Percentiles rank a stretch among this genome's conserved stretches.
phyloP scores from a whole-genome alignment of 2,797 vertebrate species.

The Bovichtus variegatus region DNA sequence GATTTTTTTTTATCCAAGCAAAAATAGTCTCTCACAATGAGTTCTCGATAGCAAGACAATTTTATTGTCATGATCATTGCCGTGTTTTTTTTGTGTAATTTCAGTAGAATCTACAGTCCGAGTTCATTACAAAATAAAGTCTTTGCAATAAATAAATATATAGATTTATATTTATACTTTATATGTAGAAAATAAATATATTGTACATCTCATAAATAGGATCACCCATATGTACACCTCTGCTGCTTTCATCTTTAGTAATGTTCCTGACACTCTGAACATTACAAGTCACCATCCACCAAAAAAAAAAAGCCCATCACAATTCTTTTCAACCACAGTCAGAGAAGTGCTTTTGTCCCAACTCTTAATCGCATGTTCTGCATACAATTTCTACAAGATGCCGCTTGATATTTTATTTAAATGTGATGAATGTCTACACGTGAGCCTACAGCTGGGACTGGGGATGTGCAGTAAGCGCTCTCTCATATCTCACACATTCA shows the following conservation, averaged over 20 bases:
- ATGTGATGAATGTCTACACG: constrained; percentile 48
- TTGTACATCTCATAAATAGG: constrained; percentile 99
- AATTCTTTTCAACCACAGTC: constrained; percentile 71
- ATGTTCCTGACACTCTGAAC: constrained; percentile 88
- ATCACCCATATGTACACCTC: constrained; percentile 95
- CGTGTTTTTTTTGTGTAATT: constrained; percentile 81
- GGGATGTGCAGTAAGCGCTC: constrained; percentile 79
- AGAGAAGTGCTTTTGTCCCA: constrained; percentile 72
- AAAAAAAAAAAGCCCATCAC: constrained; percentile 57
- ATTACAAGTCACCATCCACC: constrained; percentile 84
- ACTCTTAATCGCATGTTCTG: constrained; percentile 46
- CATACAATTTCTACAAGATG: constrained; percentile 38
- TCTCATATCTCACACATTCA: constrained; percentile 68
- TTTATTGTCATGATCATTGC: constrained; percentile 94
- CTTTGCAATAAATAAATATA: constrained; percentile 99
- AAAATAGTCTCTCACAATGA: constrained; percentile 82
- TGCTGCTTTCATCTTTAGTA: constrained; percentile 91
- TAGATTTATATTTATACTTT: constrained; percentile 95
- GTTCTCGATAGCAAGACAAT: constrained; percentile 89
- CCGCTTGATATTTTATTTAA: constrained; percentile 50
- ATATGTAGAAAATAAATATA: constrained; percentile 99
- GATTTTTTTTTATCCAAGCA: constrained; percentile 75
- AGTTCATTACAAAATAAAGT: constrained; percentile 99
- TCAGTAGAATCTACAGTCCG: constrained; percentile 97
- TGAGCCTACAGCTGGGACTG: constrained; percentile 41